Conservation (phyloP, 2,797 vertebrate genomes). For the Megalops cyprinoides region DNA sequence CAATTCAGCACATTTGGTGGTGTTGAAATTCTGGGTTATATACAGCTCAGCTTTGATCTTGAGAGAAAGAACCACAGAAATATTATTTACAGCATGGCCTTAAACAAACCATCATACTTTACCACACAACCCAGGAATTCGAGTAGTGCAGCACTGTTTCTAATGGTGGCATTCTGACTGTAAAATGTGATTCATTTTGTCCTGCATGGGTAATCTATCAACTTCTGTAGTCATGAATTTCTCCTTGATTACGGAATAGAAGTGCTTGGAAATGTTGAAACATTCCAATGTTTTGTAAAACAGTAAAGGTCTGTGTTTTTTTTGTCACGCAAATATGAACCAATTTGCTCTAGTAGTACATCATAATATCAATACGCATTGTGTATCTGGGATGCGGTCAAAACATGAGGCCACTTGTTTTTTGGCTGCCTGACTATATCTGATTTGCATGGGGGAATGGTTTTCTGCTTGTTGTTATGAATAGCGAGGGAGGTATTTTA, state of each 20-base stretch:
- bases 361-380: not conserved
- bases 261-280: too few species aligned
- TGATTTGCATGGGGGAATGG: not conserved
- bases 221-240: too few species aligned
- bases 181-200: not conserved
- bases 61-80: too few species aligned
- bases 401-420: too few species aligned
- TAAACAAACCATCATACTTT: not conserved
- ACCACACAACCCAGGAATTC: not conserved
- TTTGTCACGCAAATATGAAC: too few species aligned
- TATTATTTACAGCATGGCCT: not conserved
- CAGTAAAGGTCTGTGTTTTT: too few species aligned
- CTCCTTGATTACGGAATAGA: too few species aligned
- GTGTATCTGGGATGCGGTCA: not conserved
- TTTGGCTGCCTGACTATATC: not conserved
- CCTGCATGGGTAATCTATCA: not conserved
- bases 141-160: not conserved
- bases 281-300: too few species aligned
- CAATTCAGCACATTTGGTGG: too few species aligned
- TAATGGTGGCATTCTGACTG: not conserved
- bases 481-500: not conserved
- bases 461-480: not conserved
- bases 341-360: too few species aligned
- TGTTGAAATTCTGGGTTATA: not conserved
- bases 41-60: too few species aligned